These are phyloP conservation scores for Dermochelys coriacea DNA, from an alignment of 2,797 vertebrate species.

Conservation along the genomic window DNA sequence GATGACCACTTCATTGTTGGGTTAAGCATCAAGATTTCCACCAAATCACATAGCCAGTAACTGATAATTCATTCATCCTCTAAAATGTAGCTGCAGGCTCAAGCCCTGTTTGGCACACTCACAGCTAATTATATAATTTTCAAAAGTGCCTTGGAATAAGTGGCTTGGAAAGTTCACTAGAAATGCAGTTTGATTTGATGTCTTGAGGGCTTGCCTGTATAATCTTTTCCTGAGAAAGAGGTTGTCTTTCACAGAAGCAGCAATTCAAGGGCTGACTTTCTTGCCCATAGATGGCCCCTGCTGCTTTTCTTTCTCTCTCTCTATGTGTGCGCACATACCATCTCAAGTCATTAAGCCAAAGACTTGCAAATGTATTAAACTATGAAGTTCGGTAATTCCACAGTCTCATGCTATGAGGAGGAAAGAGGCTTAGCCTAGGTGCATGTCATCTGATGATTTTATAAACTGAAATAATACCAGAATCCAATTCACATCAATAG, in stretches of 20 bases:
- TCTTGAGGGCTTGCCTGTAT: background rate
- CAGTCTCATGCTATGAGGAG: background rate
- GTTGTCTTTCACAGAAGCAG: background rate
- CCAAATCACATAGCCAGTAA: background rate
- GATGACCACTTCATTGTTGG: rapidly evolving
- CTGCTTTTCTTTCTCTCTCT: background rate
- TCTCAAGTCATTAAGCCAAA: background rate
- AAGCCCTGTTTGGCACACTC: background rate
- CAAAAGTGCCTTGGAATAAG: background rate
- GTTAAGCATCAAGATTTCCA: background rate
- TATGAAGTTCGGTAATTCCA: rapidly evolving
- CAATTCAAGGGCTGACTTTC: background rate
- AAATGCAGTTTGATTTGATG: background rate
- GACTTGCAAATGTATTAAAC: background rate
- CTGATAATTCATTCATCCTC: background rate
- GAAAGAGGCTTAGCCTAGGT: background rate
- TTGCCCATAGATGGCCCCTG: background rate
- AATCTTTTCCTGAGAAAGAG: background rate
- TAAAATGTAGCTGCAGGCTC: rapidly evolving
- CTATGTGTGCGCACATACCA: background rate
- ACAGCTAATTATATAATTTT: rapidly evolving
- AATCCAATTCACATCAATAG: rapidly evolving
- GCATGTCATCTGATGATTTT: background rate
- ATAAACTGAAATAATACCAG: background rate
- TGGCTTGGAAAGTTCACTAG: background rate